These are phyloP conservation scores for Listronotus bonariensis DNA, from an alignment of 1,140 invertebrate genomes.

Conservation along the genomic window DNA sequence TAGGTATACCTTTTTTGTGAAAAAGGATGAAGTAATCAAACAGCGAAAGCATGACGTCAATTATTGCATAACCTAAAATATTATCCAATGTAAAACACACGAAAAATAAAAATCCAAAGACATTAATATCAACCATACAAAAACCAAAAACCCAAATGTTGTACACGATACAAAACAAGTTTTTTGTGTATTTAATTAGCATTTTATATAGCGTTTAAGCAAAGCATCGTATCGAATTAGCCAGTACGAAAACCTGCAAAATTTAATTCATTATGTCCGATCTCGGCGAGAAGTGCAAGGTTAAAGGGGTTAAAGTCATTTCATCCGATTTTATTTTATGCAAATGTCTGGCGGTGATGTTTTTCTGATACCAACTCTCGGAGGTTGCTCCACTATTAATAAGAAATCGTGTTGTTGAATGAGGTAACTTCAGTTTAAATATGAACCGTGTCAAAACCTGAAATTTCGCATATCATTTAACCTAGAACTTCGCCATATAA, in stretches of 20 bases:
- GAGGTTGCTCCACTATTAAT: no score
- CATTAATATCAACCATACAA: conserved; percentile 21
- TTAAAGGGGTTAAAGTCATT: conserved; percentile 38
- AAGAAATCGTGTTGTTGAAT: no score
- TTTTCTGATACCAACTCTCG: neutral
- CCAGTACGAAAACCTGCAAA: conserved; percentile 21
- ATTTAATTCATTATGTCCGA: conserved; percentile 40
- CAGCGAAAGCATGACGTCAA: no score
- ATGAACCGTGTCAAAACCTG: no score
- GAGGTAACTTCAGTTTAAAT: no score
- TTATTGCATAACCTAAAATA: no score
- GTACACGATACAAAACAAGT: conserved; percentile 29
- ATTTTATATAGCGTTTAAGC: conserved; percentile 42
- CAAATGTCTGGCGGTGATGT: conserved; percentile 23
- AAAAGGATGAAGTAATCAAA: no score
- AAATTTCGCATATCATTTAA: no score
- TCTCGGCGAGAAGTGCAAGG: conserved; percentile 36
- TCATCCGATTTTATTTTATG: conserved; percentile 35
- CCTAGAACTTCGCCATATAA: no score
- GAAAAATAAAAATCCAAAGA: conserved; percentile 17
- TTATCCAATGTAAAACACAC: neutral
- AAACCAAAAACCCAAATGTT: conserved; percentile 24
- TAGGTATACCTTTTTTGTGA: no score
- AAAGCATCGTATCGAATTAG: conserved; percentile 39
- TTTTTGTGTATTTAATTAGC: conserved; percentile 39